A percentile compares a stretch with the other conserved stretches of the same genome.
Evolutionary conservation across 2,113 vertebrate species (phyloP).

Genomic region (Todiramphus saurophagus): DNA sequence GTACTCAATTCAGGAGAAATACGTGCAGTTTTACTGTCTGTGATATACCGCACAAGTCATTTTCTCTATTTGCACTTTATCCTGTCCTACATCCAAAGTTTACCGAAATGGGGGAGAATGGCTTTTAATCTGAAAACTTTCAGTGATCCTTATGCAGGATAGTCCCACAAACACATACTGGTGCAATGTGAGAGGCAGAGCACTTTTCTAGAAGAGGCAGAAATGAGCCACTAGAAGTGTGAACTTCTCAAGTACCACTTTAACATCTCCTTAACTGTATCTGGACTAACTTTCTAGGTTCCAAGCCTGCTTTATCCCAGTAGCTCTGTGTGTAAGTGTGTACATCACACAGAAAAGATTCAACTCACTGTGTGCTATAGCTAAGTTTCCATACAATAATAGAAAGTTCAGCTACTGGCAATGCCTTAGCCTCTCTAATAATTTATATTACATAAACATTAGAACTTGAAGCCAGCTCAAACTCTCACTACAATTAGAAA

Average conservation of each 20-base stretch:
- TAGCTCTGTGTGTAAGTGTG: not conserved
- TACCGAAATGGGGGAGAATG: not conserved
- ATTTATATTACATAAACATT: conserved; percentile 44
- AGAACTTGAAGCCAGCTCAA: conserved; percentile 40
- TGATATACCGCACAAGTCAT: not conserved
- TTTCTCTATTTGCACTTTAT: not conserved
- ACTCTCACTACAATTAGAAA: conserved; percentile 46
- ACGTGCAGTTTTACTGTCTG: not conserved
- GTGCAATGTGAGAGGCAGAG: not conserved
- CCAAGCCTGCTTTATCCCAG: not conserved
- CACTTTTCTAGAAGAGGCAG: not conserved
- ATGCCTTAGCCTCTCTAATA: conserved; percentile 12
- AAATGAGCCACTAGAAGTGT: accelerated
- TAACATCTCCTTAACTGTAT: not conserved
- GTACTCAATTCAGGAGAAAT: not conserved
- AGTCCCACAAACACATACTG: not conserved
- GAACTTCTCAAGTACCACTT: not conserved
- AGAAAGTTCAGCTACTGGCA: conserved; percentile 9
- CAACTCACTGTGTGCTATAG: not conserved
- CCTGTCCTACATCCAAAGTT: not conserved
- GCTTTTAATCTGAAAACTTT: not conserved
- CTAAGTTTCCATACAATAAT: not conserved
- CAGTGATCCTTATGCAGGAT: not conserved
- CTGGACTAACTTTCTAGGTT: not conserved
- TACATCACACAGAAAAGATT: not conserved